Conservation (phyloP, 2,113 vertebrate species). For the Paradisaea rubra region DNA sequence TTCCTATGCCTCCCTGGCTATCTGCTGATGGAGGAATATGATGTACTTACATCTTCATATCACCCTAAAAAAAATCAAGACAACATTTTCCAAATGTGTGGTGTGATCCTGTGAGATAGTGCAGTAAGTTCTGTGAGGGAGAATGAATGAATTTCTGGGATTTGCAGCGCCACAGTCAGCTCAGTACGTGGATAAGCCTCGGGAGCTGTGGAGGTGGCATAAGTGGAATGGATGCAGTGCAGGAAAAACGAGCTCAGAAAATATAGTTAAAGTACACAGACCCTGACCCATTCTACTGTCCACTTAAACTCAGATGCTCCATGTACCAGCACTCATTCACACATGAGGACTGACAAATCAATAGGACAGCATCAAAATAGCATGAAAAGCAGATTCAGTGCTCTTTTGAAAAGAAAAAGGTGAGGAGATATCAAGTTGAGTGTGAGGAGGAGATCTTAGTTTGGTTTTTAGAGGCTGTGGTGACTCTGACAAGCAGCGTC, state of each 20-base stretch:
- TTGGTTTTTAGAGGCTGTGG: background rate
- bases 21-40: background rate
- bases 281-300: background rate
- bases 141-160: background rate
- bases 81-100: background rate
- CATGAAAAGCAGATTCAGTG: background rate
- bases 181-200: background rate
- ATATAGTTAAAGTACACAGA: background rate
- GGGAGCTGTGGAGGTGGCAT: background rate
- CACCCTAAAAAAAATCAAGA: background rate
- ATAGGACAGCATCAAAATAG: background rate
- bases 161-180: fast-evolving
- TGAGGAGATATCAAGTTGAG: background rate
- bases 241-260: background rate
- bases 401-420: background rate
- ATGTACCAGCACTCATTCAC: background rate
- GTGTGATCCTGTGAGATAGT: background rate
- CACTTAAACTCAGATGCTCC: background rate
- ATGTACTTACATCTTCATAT: background rate
- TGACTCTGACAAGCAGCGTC: background rate
- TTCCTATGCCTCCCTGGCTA: background rate
- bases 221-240: background rate
- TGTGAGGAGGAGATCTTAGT: background rate
- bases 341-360: background rate
- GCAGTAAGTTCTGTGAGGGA: background rate